Evolutionary conservation across 2,888 invertebrate genomes (phyloP).

Genomic region (Acanthosepion lycidas): DNA sequence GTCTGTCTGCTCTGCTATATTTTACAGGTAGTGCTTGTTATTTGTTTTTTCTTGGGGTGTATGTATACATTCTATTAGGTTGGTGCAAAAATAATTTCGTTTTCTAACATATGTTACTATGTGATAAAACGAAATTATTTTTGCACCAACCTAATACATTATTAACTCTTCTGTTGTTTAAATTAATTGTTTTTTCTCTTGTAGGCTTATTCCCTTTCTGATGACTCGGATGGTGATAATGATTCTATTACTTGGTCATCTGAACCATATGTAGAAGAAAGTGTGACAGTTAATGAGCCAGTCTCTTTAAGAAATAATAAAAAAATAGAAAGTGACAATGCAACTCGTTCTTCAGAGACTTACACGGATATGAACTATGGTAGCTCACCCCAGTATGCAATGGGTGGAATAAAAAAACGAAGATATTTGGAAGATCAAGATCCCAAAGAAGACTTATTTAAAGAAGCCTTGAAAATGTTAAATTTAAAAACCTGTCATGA

Average conservation of each 20-base stretch:
- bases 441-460: conserved; percentile 33
- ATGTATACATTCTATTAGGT: no score
- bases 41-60: no score
- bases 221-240: conserved; percentile 39
- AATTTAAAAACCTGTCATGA: neutral
- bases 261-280: neutral
- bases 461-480: conserved; percentile 37
- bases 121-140: no score
- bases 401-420: neutral
- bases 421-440: conserved; percentile 33
- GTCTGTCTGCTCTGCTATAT: no score
- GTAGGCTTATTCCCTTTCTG: conserved; percentile 41
- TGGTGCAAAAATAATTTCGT: no score
- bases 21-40: no score
- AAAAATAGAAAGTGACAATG: neutral
- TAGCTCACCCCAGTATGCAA: neutral
- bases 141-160: no score
- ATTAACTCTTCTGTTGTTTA: neutral
- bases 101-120: no score
- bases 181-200: neutral
- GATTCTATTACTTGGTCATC: conserved; percentile 37
- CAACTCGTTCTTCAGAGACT: neutral
- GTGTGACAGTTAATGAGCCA: neutral
- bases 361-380: neutral
- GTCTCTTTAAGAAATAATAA: conserved; percentile 4